A percentile compares a stretch with the other conserved stretches of the same genome.
These are phyloP conservation scores for Philypnodon macrostomus DNA, from an alignment of 2,797 vertebrate species.

Conservation along the genomic window DNA sequence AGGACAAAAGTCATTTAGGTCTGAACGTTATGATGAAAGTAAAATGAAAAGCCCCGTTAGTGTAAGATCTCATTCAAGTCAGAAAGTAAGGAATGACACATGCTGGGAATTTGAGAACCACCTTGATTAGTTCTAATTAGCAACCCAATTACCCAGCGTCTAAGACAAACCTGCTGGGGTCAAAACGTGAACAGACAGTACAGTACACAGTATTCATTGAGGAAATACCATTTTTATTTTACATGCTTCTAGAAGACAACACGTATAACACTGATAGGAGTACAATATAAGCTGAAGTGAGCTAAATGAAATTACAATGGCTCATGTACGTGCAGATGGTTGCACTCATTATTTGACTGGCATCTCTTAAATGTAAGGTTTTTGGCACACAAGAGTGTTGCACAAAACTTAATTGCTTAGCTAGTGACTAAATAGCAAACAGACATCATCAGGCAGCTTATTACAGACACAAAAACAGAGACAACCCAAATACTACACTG, in stretches of 20 bases:
- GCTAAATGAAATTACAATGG: slow-evolving; percentile 12
- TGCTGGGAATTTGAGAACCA: too few species aligned
- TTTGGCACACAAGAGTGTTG: slow-evolving; percentile 38
- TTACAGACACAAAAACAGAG: slow-evolving; percentile 31
- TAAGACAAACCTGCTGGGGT: too few species aligned
- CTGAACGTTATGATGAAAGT: too few species aligned
- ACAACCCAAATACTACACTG: slow-evolving; percentile 20
- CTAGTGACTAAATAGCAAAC: slow-evolving; percentile 33
- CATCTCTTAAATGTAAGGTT: slow-evolving; percentile 7
- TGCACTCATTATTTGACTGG: slow-evolving; percentile 30
- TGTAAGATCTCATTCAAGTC: too few species aligned
- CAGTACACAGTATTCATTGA: too few species aligned
- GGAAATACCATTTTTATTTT: too few species aligned
- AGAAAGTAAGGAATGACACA: too few species aligned
- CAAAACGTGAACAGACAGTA: too few species aligned
- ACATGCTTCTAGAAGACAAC: slow-evolving; percentile 65
- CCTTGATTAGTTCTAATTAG: too few species aligned
- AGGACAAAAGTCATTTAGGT: too few species aligned
- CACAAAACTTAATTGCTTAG: slow-evolving; percentile 20
- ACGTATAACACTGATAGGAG: slow-evolving; percentile 58
- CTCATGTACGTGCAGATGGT: slow-evolving; percentile 18
- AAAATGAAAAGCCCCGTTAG: too few species aligned
- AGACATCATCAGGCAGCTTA: slow-evolving; percentile 50
- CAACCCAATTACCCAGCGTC: too few species aligned
- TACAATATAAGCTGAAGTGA: slow-evolving; percentile 27